Evolutionary conservation across 1,140 invertebrate genomes (phyloP).

Genomic region (Sinonovacula constricta): DNA sequence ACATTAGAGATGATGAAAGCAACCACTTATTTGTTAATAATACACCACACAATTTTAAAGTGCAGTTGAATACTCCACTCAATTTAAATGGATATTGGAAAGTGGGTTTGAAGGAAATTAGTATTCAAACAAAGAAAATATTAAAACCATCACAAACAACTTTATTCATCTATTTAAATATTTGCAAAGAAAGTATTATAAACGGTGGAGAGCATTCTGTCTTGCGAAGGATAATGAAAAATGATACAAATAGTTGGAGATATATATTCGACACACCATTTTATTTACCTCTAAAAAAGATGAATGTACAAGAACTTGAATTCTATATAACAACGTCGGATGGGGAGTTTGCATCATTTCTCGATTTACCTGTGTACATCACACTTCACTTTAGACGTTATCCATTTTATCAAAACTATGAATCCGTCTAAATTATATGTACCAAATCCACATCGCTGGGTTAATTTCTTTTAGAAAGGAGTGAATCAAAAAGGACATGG

Average conservation of each 20-base stretch:
- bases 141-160: neutral
- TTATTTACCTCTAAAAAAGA: slow-evolving; percentile 35
- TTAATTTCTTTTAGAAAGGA: slow-evolving; percentile 50
- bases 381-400: slow-evolving; percentile 46
- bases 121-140: neutral
- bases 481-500: neutral
- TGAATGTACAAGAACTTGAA: slow-evolving; percentile 20
- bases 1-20: slow-evolving; percentile 28
- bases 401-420: too few relatives aligned
- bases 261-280: too few relatives aligned
- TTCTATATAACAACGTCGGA: slow-evolving; percentile 10
- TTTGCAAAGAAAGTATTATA: slow-evolving; percentile 38
- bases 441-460: slow-evolving; percentile 46
- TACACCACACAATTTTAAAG: slow-evolving; percentile 25
- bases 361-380: slow-evolving; percentile 24
- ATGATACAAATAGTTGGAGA: too few relatives aligned
- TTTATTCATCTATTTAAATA: slow-evolving; percentile 10
- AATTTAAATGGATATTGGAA: slow-evolving; percentile 28
- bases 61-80: slow-evolving; percentile 11
- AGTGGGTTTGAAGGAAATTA: slow-evolving; percentile 26
- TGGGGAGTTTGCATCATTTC: slow-evolving; percentile 19
- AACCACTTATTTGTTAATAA: slow-evolving; percentile 7
- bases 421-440: slow-evolving; percentile 27
- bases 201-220: slow-evolving; percentile 9
- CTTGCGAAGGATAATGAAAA: slow-evolving; percentile 14